Evolutionary conservation across 1,140 invertebrate genomes (phyloP), one percentile per base, ranked within the genome.

Genomic region (Platyscapa corneri): DNA sequence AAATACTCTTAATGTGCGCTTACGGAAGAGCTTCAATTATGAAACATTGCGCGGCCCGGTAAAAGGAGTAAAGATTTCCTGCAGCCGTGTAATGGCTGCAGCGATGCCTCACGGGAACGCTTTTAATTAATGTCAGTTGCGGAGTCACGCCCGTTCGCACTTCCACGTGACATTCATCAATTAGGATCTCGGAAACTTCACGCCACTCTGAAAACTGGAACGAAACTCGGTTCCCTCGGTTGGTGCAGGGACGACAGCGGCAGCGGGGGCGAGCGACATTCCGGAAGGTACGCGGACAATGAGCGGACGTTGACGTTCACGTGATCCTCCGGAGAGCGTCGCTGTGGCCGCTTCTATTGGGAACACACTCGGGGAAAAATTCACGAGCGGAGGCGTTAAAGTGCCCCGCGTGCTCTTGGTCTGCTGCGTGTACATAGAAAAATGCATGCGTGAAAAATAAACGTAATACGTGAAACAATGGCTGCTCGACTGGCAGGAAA

Each of bases 111-210:
- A 30, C 70, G 70, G 49, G 82, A 67, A 34, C 49, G 42, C 32
- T 18, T 76, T 83, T 76, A 75, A 83, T 83, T 83, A 76, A 75
- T 67, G 60, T 56, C 82, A 56, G 56, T 27, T 23, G 49, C 49
- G 5, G 23, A 27, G 56, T 60, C 14, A 34, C 37, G 67, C 32
- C 34, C 0, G 18, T 42, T 42, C 72, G 72, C 37, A 32, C 65
- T 65, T 53, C 23, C 78, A 46, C 81, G 82, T 37, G 78, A 60
- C 67, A 56, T 42, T 60, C 86, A 37, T 82, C 82, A 83, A 84
- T 81, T 79, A 80, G 74, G 34, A 49, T 64, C 77, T 70, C 77
- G 79, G 83, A 85, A 84, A 82, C 78, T 78, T 42, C n/a, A 10
- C 49, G 34, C 56, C 14, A 23, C 37, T 39, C 32, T 84, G 76